Evolutionary conservation across 2,113 vertebrate genomes (phyloP).

Genomic region (Copsychus sechellarum): DNA sequence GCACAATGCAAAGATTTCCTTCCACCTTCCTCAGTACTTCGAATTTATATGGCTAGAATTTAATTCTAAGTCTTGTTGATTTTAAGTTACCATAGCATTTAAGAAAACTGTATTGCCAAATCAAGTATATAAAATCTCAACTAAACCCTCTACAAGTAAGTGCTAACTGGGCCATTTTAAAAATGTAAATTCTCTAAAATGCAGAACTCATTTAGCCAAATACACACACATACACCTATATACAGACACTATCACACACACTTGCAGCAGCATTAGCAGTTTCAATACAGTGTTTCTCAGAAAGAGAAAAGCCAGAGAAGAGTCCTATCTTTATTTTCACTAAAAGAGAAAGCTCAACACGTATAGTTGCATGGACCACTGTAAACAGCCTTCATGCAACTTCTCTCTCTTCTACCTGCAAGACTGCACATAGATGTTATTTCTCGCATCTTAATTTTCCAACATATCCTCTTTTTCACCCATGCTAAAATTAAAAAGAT

Average conservation of each 20-base stretch:
- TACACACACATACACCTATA: not conserved
- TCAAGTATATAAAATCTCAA: slow-evolving; percentile 12
- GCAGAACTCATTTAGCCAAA: not conserved
- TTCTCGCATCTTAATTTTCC: not conserved
- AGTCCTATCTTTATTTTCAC: not conserved
- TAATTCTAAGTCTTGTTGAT: not conserved
- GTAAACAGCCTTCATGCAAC: not conserved
- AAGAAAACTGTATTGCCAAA: slow-evolving; percentile 22
- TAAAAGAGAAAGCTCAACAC: not conserved
- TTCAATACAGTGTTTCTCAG: not conserved
- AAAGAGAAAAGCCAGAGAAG: not conserved
- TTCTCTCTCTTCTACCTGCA: not conserved
- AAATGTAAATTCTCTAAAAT: not conserved
- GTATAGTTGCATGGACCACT: not conserved
- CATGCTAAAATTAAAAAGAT: not conserved
- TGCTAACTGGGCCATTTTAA: not conserved
- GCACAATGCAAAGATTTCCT: not conserved
- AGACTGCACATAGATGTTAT: not conserved
- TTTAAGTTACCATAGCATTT: not conserved
- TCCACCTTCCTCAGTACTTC: not conserved
- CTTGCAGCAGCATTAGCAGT: not conserved
- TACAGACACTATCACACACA: not conserved
- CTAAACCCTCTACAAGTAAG: not conserved
- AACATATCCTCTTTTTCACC: not conserved
- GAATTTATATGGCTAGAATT: not conserved